Conservation (phyloP, 1,140 invertebrate genomes). For the Drosophila tani region DNA sequence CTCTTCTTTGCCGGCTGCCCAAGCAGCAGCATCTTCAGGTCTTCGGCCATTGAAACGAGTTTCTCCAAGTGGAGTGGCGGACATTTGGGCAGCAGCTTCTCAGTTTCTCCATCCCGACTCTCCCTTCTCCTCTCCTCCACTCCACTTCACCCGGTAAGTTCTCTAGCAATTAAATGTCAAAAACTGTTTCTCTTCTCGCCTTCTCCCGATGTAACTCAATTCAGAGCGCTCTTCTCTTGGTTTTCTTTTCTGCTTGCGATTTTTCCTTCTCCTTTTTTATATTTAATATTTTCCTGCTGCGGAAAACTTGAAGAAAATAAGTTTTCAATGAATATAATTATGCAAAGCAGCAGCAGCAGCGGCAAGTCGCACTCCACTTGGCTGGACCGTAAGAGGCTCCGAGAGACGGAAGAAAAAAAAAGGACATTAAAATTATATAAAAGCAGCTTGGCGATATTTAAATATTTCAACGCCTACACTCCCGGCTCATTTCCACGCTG, state of each 20-base stretch:
- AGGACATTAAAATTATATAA: conserved; percentile 66
- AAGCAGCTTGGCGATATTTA: conserved; percentile 77
- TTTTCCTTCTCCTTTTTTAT: conserved; percentile 24
- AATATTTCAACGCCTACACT: conserved; percentile 59
- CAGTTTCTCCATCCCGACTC: conserved; percentile 1
- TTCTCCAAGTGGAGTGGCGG: conserved; percentile 49
- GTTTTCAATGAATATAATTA: conserved; percentile 84
- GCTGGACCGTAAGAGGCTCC: conserved; percentile 59
- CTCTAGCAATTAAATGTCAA: conserved; percentile 77
- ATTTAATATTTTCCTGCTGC: conserved; percentile 66
- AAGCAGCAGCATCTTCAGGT: conserved; percentile 61
- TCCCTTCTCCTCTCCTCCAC: not conserved
- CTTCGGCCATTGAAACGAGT: conserved; percentile 67
- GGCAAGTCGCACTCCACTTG: conserved; percentile 47
- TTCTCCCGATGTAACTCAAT: conserved; percentile 71
- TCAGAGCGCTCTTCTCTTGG: conserved; percentile 40
- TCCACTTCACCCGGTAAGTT: conserved; percentile 14
- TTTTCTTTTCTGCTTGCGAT: conserved; percentile 20
- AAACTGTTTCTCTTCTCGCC: conserved; percentile 52
- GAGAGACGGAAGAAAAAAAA: conserved; percentile 30
- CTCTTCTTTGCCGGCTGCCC: conserved; percentile 21
- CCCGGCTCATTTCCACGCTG: conserved; percentile 26
- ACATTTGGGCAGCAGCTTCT: conserved; percentile 54
- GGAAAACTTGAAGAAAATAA: conserved; percentile 79
- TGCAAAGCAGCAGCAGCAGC: conserved; percentile 73